These are phyloP conservation scores for Zaprionus nigranus DNA, from an alignment of 1,140 invertebrate species.

Conservation along the genomic window DNA sequence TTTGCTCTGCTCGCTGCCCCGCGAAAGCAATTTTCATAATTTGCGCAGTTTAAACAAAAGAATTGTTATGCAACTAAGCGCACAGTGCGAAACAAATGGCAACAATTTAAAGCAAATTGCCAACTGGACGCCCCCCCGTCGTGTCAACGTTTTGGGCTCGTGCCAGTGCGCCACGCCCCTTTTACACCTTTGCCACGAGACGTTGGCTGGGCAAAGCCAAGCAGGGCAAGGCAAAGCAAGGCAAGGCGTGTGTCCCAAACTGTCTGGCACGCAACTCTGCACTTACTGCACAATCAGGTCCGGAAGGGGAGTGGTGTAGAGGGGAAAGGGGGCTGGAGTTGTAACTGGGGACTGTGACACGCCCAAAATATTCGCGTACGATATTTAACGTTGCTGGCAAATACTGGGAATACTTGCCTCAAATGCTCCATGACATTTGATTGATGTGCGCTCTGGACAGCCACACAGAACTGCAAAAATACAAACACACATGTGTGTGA, in stretches of 20 bases:
- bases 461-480: slow-evolving; percentile 66
- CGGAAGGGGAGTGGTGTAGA: not conserved
- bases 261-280: slow-evolving; percentile 69
- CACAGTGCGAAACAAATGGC: slow-evolving; percentile 67
- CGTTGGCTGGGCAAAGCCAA: slow-evolving; percentile 26
- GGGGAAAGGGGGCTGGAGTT: not conserved
- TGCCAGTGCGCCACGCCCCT: slow-evolving; percentile 57
- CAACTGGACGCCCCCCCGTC: slow-evolving; percentile 61
- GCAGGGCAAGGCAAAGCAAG: no score
- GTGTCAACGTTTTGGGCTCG: slow-evolving; percentile 53
- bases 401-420: slow-evolving; percentile 49
- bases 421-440: slow-evolving; percentile 72
- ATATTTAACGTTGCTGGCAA: slow-evolving; percentile 34
- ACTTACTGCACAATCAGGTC: slow-evolving; percentile 54
- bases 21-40: slow-evolving; percentile 69
- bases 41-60: slow-evolving; percentile 71
- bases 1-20: slow-evolving; percentile 9
- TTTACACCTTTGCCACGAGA: slow-evolving; percentile 68
- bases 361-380: slow-evolving; percentile 48
- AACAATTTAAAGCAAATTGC: slow-evolving; percentile 80
- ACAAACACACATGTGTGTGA: slow-evolving; percentile 15
- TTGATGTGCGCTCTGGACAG: slow-evolving; percentile 69
- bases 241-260: slow-evolving; percentile 57
- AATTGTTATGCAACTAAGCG: slow-evolving; percentile 70
- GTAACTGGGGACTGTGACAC: slow-evolving; percentile 43